Evolutionary conservation across 2,797 vertebrate species (phyloP).

Genomic region (Mionectes olivaceus): DNA sequence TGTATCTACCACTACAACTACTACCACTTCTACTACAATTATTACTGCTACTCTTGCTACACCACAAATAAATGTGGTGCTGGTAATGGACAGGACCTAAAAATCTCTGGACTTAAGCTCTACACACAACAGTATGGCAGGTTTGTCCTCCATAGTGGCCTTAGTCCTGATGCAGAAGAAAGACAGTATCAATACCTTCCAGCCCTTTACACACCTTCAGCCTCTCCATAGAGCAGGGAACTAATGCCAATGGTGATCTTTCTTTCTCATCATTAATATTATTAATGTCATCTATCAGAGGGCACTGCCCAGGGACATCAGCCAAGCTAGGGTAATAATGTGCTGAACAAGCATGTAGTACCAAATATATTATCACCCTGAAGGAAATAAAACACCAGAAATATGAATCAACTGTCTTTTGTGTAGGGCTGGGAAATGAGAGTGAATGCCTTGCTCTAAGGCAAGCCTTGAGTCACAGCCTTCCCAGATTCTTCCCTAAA

Average conservation of each 20-base stretch:
- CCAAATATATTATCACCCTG: not conserved
- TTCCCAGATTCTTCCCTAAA: not conserved
- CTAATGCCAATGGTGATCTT: not conserved
- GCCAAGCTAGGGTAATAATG: not conserved
- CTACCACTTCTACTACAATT: not conserved
- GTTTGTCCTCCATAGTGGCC: not conserved
- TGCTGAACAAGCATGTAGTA: not conserved
- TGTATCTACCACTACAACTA: not conserved
- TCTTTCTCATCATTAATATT: not conserved
- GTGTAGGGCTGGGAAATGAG: not conserved
- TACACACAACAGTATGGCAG: not conserved
- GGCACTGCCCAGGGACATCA: not conserved
- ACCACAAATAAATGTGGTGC: not conserved
- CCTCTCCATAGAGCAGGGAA: not conserved
- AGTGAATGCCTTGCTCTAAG: not conserved
- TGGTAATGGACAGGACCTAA: not conserved
- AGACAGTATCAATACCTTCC: not conserved
- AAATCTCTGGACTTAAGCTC: not conserved
- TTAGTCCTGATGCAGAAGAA: not conserved
- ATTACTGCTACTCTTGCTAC: not conserved
- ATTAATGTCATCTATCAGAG: not conserved
- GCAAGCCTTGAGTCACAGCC: not conserved
- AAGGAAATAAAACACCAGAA: not conserved
- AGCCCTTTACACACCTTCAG: not conserved
- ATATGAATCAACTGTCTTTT: not conserved